Conservation (phyloP, 1,140 invertebrate genomes). For the Zaprionus camerounensis region DNA sequence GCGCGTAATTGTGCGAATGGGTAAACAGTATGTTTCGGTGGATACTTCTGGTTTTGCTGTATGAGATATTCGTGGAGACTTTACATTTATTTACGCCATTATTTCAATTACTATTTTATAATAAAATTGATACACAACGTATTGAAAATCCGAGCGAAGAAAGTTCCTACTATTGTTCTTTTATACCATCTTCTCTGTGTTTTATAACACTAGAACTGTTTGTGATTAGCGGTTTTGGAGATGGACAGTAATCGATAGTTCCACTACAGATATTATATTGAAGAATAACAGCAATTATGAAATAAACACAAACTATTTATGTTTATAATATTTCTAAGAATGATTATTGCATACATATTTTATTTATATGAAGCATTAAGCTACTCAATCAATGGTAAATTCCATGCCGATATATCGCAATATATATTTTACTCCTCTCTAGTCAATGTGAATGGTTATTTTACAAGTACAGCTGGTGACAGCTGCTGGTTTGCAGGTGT, state of each 20-base stretch:
- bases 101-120: conserved; percentile 1
- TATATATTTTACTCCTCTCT: neutral
- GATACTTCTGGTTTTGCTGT: neutral
- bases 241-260: neutral
- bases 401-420: neutral
- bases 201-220: neutral
- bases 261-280: neutral
- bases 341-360: neutral
- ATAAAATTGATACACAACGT: neutral
- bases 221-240: neutral
- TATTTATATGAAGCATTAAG: neutral
- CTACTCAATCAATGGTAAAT: neutral
- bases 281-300: neutral
- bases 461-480: neutral
- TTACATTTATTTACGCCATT: neutral
- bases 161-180: conserved; percentile 12
- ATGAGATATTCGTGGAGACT: no score
- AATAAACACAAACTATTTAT: neutral
- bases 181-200: neutral
- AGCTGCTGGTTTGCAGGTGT: neutral
- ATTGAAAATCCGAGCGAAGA: neutral
- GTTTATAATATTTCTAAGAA: neutral
- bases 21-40: neutral
- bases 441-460: neutral
- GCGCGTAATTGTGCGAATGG: conserved; percentile 26